Evolutionary conservation across 2,797 vertebrate species (phyloP).

Genomic region (Platalea minor): DNA sequence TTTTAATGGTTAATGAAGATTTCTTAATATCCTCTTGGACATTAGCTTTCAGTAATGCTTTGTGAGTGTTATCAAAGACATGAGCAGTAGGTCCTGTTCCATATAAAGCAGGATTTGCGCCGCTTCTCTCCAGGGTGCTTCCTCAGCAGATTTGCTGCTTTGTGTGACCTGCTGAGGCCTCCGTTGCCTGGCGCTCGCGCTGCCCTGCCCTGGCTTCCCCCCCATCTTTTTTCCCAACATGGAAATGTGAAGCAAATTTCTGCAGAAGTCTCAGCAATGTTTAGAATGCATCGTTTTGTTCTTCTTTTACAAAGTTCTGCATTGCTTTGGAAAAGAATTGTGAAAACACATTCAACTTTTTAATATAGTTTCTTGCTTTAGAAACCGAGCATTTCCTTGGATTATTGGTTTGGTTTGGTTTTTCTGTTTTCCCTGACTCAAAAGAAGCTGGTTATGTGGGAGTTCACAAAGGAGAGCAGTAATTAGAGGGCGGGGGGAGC

Average conservation of each 20-base stretch:
- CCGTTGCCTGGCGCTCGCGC: background rate
- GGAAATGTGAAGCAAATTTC: background rate
- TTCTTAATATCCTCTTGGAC: background rate
- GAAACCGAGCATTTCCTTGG: background rate
- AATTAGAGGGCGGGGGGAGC: background rate
- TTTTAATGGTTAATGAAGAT: background rate
- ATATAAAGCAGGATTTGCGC: background rate
- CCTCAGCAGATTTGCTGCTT: background rate
- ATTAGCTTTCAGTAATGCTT: background rate
- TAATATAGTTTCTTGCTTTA: background rate
- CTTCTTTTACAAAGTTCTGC: background rate
- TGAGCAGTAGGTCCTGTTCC: background rate
- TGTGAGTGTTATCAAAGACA: background rate
- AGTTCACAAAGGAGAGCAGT: background rate
- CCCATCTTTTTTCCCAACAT: fast-evolving
- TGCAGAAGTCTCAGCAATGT: background rate
- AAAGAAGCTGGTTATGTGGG: background rate
- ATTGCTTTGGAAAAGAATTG: background rate
- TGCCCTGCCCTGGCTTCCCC: background rate
- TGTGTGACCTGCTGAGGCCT: background rate
- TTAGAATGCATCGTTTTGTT: background rate
- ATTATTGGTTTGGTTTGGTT: background rate
- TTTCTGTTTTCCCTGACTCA: background rate
- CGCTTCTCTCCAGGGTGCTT: fast-evolving
- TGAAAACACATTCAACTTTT: background rate